Evolutionary conservation across 2,888 invertebrate genomes (phyloP), one percentile per base, ranked within the genome.

Genomic region (Metopia argyrocephala): DNA sequence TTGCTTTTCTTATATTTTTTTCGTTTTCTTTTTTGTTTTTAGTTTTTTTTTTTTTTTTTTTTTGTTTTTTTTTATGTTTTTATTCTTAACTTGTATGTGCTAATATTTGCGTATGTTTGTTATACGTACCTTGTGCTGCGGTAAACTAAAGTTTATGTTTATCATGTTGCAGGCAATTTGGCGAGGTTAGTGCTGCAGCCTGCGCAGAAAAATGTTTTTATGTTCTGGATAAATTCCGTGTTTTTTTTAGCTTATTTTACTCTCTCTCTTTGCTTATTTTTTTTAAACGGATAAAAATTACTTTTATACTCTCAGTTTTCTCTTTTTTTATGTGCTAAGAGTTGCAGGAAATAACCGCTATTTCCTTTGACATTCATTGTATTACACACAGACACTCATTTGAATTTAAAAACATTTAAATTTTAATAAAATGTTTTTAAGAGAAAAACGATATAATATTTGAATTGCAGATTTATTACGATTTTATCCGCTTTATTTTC

Each of bases 121-220:
- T 70, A 78, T 78, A 70, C 81, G 78, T 75, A 81, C 78, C 81
- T 81, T 81, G 81, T 78, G 78, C 78, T 81, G 81, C 81, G 78
- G 78, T 81, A 81, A 81, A 81, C 81, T 81, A 75, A 81, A 66
- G 57, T 81, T 38, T 81, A 81, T 78, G 78, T 78, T 81, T 70
- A 78, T 50, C 74, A 78, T 78, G 78, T 75, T 81, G 78, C 81
- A 78, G 74, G 50, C 78, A 81, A 74, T 69, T 56, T 62, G 62
- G 61, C 81, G 81, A 70, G 64, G 54, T 78, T 78, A 61, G 45
- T 61, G 61, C 20, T 23, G 23, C 12, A 56, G 70, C 7, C 81
- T 81, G 81, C 81, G 81, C 81, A 81, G 59, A 56, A 27, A 61
- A 46, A n/a, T n/a, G 12, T 9, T 27, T 62, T 61, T 76, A 70